These are phyloP conservation scores for Eretmocerus hayati DNA, from an alignment of 2,888 invertebrate species.

Conservation along the genomic window DNA sequence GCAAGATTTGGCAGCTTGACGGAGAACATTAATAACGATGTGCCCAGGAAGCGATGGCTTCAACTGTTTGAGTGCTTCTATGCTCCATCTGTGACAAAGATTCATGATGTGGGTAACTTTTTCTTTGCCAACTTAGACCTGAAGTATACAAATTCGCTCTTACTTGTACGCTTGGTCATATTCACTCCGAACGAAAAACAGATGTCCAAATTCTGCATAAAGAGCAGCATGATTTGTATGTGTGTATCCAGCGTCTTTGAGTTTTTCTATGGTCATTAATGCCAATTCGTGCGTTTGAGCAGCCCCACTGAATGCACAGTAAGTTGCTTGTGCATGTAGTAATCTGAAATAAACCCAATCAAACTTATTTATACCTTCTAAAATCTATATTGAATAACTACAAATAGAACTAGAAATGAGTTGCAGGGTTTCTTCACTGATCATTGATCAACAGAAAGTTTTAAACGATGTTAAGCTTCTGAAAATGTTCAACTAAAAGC, in stretches of 20 bases:
- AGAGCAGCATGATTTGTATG: constrained; percentile 56
- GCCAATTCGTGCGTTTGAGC: constrained; percentile 62
- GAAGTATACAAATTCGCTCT: constrained; percentile 25
- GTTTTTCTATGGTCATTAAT: constrained; percentile 49
- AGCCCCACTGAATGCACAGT: constrained; percentile 73
- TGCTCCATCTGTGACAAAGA: constrained; percentile 59
- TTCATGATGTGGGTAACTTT: not conserved
- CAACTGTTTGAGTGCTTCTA: constrained; percentile 66
- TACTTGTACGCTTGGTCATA: constrained; percentile 62
- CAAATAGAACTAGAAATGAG: not conserved
- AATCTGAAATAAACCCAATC: constrained; percentile 55
- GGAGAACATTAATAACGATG: constrained; percentile 71
- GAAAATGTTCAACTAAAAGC: no score
- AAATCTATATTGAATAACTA: no score
- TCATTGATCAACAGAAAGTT: no score
- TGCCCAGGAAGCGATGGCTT: constrained; percentile 58
- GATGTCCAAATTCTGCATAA: constrained; percentile 75
- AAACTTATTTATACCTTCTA: no score
- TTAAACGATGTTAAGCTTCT: no score
- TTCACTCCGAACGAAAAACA: constrained; percentile 79
- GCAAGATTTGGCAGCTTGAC: constrained; percentile 83
- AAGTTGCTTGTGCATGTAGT: constrained; percentile 74
- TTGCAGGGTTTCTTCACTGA: no score
- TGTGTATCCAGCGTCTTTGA: constrained; percentile 43
- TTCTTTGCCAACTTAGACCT: not conserved